phyloP scores from a whole-genome alignment of 2,888 invertebrate species.

The Tachina lurida region DNA sequence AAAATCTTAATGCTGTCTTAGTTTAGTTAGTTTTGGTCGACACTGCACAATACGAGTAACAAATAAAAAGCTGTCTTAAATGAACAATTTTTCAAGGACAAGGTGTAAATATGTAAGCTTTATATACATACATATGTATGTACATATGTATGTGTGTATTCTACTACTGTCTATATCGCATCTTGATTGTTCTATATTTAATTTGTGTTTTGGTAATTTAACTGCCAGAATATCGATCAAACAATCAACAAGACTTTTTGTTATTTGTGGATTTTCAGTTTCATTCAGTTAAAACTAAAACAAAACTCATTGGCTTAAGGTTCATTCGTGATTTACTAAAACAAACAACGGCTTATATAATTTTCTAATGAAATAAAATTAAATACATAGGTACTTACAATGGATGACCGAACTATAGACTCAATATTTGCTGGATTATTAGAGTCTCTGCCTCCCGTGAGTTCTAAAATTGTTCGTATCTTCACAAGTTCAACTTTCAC shows the following conservation, averaged over 20 bases:
- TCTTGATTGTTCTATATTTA: constrained; percentile 33
- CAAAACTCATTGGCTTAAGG: constrained; percentile 31
- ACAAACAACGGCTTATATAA: background rate
- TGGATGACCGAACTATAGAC: constrained; percentile 96
- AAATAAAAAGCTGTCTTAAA: background rate
- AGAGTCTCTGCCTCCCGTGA: constrained; percentile 95
- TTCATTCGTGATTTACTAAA: constrained; percentile 1
- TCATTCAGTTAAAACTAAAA: constrained; percentile 26
- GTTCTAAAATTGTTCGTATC: constrained; percentile 98
- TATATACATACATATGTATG: background rate
- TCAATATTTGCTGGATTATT: constrained; percentile 94
- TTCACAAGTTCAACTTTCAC: constrained; percentile 99
- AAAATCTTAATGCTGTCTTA: too few relatives aligned
- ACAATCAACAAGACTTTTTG: constrained; percentile 46
- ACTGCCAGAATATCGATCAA: constrained; percentile 69
- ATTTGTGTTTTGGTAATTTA: constrained; percentile 48
- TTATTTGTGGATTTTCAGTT: constrained; percentile 46
- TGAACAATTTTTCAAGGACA: background rate
- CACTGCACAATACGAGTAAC: background rate
- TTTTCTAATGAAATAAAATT: background rate
- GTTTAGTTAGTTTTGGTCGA: background rate
- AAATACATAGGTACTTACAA: constrained; percentile 78
- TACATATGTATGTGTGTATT: background rate
- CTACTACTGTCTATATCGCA: constrained; percentile 10
- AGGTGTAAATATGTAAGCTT: background rate